Conservation (phyloP, 2,888 invertebrate genomes). For the Athalia rosae region DNA sequence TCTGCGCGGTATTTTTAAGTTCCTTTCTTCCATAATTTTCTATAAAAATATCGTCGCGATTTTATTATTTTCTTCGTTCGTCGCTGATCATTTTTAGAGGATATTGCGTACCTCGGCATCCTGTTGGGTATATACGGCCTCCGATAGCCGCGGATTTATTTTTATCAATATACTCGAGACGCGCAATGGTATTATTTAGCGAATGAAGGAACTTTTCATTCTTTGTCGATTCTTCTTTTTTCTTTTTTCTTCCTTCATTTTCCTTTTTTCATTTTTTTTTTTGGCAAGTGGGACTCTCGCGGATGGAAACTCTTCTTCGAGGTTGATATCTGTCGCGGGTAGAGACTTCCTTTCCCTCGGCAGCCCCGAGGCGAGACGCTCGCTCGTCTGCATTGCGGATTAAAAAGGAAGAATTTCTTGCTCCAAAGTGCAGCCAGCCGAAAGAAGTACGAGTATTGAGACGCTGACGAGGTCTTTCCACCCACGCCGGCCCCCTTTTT, state of each 20-base stretch:
- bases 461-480: constrained; percentile 41
- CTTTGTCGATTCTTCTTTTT: not conserved
- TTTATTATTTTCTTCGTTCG: no score
- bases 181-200: not conserved
- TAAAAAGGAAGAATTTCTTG: constrained; percentile 38
- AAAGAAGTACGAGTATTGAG: constrained; percentile 42
- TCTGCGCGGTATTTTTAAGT: no score
- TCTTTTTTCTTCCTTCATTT: not conserved
- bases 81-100: no score
- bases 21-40: no score
- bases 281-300: not conserved
- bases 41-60: no score
- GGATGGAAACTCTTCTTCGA: constrained; percentile 20
- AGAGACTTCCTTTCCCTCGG: constrained; percentile 46
- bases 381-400: constrained; percentile 40
- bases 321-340: constrained; percentile 66
- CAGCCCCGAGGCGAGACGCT: constrained; percentile 43
- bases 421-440: constrained; percentile 32
- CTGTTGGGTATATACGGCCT: not conserved
- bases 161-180: not conserved
- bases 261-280: not conserved
- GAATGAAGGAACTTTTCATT: not conserved
- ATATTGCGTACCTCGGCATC: no score
- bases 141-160: not conserved
- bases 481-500: not conserved